These are phyloP conservation scores for Barbus barbus DNA, from an alignment of 2,113 vertebrate genomes.

Conservation along the genomic window DNA sequence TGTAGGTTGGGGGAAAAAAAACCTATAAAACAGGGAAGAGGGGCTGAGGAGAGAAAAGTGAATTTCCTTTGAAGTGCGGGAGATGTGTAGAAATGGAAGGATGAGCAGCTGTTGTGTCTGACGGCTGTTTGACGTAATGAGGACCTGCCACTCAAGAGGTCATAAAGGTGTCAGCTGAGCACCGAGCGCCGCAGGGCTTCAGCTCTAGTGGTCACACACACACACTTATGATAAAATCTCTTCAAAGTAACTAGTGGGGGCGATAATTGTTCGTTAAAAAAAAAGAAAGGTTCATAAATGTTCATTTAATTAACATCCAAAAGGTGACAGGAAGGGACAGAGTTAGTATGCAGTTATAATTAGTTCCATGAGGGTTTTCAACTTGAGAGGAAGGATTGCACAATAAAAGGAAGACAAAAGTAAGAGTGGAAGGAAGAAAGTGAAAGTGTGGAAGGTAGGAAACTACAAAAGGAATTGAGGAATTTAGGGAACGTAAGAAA, in stretches of 20 bases:
- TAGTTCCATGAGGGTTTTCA: neutral
- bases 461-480: neutral
- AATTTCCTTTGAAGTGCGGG: conserved; percentile 5
- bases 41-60: neutral
- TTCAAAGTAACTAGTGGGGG: neutral
- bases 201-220: conserved; percentile 21
- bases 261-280: neutral
- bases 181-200: conserved; percentile 51
- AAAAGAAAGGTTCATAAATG: neutral
- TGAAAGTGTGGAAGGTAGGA: neutral
- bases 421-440: neutral
- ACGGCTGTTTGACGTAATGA: conserved; percentile 58
- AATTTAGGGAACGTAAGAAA: neutral
- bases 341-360: neutral
- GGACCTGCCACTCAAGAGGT: conserved; percentile 64
- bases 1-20: neutral
- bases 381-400: neutral
- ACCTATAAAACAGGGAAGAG: neutral
- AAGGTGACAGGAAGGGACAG: neutral
- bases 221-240: neutral
- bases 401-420: neutral
- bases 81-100: conserved; percentile 9
- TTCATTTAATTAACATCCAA: neutral
- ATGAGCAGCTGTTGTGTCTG: conserved; percentile 64
- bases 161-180: conserved; percentile 67